These are phyloP conservation scores for Enoplosus armatus DNA, from an alignment of 2,797 vertebrate genomes.

Conservation along the genomic window DNA sequence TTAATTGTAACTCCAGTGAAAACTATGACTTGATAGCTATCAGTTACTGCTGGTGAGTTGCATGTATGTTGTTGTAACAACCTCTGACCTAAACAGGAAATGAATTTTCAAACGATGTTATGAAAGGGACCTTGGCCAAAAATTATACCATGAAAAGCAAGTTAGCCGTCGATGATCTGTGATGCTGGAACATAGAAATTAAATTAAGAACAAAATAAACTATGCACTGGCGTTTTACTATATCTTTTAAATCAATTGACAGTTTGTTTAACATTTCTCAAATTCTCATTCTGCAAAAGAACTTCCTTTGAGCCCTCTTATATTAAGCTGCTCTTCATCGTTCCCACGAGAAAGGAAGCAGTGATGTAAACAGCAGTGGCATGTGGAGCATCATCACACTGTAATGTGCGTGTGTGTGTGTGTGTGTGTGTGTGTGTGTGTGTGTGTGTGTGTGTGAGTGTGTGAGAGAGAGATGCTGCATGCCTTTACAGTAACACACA, in stretches of 20 bases:
- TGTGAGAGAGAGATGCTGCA: not conserved
- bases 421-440: slow-evolving; percentile 7
- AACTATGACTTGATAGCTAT: slow-evolving; percentile 1
- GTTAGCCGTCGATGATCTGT: no score
- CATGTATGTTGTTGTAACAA: slow-evolving; percentile 28
- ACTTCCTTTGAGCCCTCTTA: slow-evolving; percentile 41
- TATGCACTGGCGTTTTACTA: not conserved
- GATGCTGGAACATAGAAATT: not conserved
- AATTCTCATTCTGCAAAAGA: slow-evolving; percentile 25
- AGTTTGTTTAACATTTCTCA: slow-evolving; percentile 17
- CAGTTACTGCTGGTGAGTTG: not conserved
- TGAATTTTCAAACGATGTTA: slow-evolving; percentile 24
- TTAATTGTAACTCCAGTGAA: not conserved
- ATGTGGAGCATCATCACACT: slow-evolving; percentile 54
- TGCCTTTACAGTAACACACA: slow-evolving; percentile 10
- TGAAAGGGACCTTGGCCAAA: slow-evolving; percentile 3
- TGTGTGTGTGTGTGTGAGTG: not conserved
- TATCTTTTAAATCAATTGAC: not conserved
- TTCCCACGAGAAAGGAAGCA: slow-evolving; percentile 81
- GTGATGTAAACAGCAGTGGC: slow-evolving; percentile 71
- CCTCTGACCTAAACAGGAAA: slow-evolving; percentile 59
- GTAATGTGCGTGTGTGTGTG: slow-evolving; percentile 8
- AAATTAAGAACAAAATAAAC: not conserved
- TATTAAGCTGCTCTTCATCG: slow-evolving; percentile 46
- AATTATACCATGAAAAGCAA: slow-evolving; percentile 1